Percentiles rank a stretch among this genome's conserved stretches.
These are phyloP conservation scores for Petrolisthes cinctipes DNA, from an alignment of 2,888 invertebrate species.

Conservation along the genomic window DNA sequence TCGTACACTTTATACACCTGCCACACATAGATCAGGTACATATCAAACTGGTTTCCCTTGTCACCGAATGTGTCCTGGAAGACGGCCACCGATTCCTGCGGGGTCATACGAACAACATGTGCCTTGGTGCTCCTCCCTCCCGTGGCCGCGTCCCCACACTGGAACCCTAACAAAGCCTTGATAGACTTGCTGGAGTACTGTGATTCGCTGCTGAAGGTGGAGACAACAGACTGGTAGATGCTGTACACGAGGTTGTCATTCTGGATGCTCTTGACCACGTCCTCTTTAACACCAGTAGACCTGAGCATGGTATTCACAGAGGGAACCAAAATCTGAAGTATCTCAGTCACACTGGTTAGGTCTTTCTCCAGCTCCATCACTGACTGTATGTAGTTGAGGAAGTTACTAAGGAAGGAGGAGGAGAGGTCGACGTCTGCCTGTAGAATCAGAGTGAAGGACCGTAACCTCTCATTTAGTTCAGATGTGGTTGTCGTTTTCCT, in stretches of 20 bases:
- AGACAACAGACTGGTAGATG: conserved; percentile 11
- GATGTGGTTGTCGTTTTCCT: neutral
- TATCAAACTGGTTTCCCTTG: conserved; percentile 18
- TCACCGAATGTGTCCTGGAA: conserved; percentile 52
- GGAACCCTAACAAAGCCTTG: conserved; percentile 7
- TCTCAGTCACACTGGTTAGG: conserved; percentile 12
- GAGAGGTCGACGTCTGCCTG: conserved; percentile 4
- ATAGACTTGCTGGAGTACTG: conserved; percentile 15
- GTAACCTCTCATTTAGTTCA: conserved; percentile 11
- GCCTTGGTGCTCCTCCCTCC: conserved; percentile 26
- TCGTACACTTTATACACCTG: conserved; percentile 36
- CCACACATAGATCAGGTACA: conserved; percentile 53
- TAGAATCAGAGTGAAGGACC: conserved; percentile 7
- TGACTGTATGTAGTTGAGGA: conserved; percentile 34
- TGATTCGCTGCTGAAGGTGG: conserved; percentile 20
- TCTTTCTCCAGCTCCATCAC: conserved; percentile 30
- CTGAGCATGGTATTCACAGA: conserved; percentile 14
- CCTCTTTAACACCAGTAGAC: neutral
- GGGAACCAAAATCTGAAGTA: conserved; percentile 20
- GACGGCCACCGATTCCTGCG: conserved; percentile 35
- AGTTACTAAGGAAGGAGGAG: conserved; percentile 22
- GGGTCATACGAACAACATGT: conserved; percentile 39
- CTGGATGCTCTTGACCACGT: conserved; percentile 4
- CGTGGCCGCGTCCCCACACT: neutral
- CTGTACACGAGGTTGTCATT: conserved; percentile 18